A percentile compares a stretch with the other conserved stretches of the same genome.
These are phyloP conservation scores for Lepus europaeus DNA, from an alignment of 2,113 vertebrate species.

Conservation along the genomic window DNA sequence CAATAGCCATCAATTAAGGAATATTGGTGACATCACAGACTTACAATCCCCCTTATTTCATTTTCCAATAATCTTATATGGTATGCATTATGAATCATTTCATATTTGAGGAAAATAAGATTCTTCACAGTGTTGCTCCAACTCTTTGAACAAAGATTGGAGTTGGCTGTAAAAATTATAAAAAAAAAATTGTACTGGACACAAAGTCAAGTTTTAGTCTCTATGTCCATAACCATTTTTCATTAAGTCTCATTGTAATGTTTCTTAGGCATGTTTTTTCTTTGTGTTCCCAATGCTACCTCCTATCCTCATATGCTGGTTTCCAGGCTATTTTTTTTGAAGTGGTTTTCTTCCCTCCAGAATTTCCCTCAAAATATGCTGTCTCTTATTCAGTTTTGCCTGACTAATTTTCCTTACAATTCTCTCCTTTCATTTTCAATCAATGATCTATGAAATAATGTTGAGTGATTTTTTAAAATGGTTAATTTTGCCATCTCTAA, in stretches of 20 bases:
- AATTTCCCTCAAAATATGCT: neutral
- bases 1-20: neutral
- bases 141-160: too few species aligned
- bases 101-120: neutral
- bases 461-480: slow-evolving; percentile 39
- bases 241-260: slow-evolving; percentile 1
- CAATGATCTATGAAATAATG: neutral
- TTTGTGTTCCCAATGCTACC: neutral
- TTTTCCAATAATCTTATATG: neutral
- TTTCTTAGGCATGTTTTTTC: neutral
- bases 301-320: neutral
- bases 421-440: neutral
- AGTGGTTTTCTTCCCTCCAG: neutral
- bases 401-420: slow-evolving; percentile 21
- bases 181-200: neutral
- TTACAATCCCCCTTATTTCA: neutral
- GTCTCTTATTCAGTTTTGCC: neutral
- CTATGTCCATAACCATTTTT: neutral
- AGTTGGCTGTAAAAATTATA: too few species aligned
- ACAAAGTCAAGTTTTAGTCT: neutral
- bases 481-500: slow-evolving; percentile 4
- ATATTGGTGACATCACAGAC: neutral
- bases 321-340: neutral
- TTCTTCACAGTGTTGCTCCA: neutral
- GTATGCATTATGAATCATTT: neutral